These are phyloP conservation scores for Sebastes itinus DNA, from an alignment of 2,797 vertebrate species.

Conservation along the genomic window DNA sequence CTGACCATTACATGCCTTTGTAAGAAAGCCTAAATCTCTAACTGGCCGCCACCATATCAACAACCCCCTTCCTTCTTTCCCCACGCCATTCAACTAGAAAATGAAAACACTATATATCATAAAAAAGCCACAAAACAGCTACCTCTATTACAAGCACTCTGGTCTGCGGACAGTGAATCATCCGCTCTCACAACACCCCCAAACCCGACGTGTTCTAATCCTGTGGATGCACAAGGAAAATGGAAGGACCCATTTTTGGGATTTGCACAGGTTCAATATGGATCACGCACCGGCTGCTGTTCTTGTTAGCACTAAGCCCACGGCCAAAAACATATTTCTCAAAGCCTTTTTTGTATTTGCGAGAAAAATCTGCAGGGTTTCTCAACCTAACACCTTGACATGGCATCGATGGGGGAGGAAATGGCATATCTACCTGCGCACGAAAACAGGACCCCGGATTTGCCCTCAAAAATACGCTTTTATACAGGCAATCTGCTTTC, in stretches of 20 bases:
- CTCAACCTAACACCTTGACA: constrained; percentile 37
- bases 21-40: background rate
- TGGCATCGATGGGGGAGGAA: constrained; percentile 52
- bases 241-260: constrained; percentile 32
- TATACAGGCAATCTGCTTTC: constrained; percentile 70
- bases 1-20: background rate
- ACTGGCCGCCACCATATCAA: background rate
- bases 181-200: background rate
- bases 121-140: background rate
- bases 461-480: constrained; percentile 70
- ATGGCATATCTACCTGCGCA: constrained; percentile 52
- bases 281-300: constrained; percentile 19
- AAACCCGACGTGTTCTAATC: constrained; percentile 34
- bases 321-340: constrained; percentile 30
- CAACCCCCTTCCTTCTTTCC: background rate
- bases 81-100: background rate
- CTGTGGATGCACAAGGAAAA: constrained; percentile 30
- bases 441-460: constrained; percentile 45
- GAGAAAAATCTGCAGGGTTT: constrained; percentile 18
- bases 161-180: constrained; percentile 6
- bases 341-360: constrained; percentile 20
- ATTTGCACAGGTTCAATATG: constrained; percentile 29
- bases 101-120: background rate
- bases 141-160: background rate
- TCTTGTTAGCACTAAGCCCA: constrained; percentile 39